These are phyloP conservation scores for Drosophila malerkotliana DNA, from an alignment of 1,140 invertebrate genomes.

Conservation along the genomic window DNA sequence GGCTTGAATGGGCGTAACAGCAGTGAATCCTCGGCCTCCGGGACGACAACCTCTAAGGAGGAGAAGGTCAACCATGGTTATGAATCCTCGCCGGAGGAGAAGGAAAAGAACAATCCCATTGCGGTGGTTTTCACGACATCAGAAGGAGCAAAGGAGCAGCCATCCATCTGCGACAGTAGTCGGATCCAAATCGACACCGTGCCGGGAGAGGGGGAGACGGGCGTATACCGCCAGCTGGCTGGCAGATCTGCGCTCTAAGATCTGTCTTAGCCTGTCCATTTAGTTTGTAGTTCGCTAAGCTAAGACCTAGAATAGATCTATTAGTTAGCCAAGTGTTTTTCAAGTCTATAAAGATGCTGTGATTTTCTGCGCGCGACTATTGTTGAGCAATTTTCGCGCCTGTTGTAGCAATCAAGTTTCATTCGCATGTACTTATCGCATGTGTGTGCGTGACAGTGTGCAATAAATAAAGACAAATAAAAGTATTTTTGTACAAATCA, in stretches of 20 bases:
- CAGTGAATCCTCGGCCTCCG: constrained; percentile 58
- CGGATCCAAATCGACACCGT: constrained; percentile 61
- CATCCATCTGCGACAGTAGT: constrained; percentile 57
- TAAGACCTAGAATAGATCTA: constrained; percentile 59
- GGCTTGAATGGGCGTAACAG: constrained; percentile 65
- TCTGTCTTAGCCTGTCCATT: not conserved
- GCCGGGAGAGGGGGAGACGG: constrained; percentile 54
- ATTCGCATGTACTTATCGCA: constrained; percentile 67
- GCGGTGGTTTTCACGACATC: constrained; percentile 53
- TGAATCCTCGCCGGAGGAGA: constrained; percentile 59
- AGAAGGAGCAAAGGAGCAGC: constrained; percentile 11
- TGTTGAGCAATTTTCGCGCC: constrained; percentile 58
- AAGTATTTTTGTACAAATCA: constrained; percentile 52
- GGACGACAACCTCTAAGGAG: constrained; percentile 52
- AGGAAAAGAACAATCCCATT: constrained; percentile 60
- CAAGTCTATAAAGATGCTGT: constrained; percentile 79
- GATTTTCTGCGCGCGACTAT: constrained; percentile 71
- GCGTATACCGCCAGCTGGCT: constrained; percentile 59
- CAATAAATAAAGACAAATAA: constrained; percentile 60
- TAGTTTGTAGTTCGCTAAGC: constrained; percentile 54
- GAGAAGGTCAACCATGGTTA: constrained; percentile 76
- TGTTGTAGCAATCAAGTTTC: constrained; percentile 50
- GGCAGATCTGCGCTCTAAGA: constrained; percentile 48
- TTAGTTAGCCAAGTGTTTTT: constrained; percentile 65
- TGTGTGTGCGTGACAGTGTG: constrained; percentile 35